A percentile compares a stretch with the other conserved stretches of the same genome.
phyloP scores from a whole-genome alignment of 2,797 vertebrate species.

The Peromyscus nudipes region DNA sequence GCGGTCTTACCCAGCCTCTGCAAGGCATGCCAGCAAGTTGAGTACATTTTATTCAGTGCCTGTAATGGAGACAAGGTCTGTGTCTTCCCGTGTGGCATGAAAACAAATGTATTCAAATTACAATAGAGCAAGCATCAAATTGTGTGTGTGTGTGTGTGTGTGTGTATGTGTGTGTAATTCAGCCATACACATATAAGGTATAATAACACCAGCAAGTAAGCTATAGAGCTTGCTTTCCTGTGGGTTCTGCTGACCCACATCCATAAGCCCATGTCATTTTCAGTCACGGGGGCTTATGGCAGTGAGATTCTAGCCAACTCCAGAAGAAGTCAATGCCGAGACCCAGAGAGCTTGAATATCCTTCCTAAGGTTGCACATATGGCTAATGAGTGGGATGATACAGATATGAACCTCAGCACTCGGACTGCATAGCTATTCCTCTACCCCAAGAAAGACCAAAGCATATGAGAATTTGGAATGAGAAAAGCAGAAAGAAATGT shows the following conservation, averaged over 20 bases:
- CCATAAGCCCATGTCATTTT: neutral
- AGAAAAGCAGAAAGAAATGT: neutral
- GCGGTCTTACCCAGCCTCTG: neutral
- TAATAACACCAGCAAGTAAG: neutral
- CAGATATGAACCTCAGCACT: neutral
- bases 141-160: neutral
- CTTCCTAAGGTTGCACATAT: neutral
- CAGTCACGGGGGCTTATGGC: neutral
- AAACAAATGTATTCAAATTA: neutral
- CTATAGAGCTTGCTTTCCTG: neutral
- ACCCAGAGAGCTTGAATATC: neutral
- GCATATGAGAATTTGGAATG: neutral
- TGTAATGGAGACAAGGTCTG: neutral
- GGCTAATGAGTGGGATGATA: neutral
- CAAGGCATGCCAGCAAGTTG: slow-evolving; percentile 20
- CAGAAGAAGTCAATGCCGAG: neutral
- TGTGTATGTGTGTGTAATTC: neutral
- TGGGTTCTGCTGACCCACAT: neutral
- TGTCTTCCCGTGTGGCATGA: neutral
- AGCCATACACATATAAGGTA: neutral
- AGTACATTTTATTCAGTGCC: slow-evolving; percentile 15
- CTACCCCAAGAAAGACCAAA: neutral
- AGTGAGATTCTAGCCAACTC: neutral
- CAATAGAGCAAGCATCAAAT: neutral
- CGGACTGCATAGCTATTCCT: neutral